Base-by-base conservation (phyloP, 2,113 vertebrate genomes). In the Noctilio leporinus region DNA sequence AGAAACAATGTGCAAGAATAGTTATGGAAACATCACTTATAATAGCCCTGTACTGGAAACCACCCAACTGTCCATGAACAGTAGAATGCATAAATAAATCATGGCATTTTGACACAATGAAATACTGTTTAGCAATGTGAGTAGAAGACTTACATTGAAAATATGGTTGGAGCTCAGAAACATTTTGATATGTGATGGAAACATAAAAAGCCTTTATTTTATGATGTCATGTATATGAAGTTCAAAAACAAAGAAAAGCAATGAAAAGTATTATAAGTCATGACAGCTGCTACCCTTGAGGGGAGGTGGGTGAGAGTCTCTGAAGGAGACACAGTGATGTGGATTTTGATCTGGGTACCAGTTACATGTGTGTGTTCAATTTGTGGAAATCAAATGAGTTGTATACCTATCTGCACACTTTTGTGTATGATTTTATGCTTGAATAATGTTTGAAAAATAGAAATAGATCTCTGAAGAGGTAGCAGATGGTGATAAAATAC, bases 21-120 rank as follows among this genome's bases (percentile, higher is more conserved):
- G 70, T 92, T 90, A 89, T 47, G 51, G 70, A 90, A 84, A 84
- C 7, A 30, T 28, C 80, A 9, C 91, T 89, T 70, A 76, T 86
- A 73, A 78, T 24, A 75, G 35, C 3, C 30, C 26, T 51, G 3
- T 49, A 19, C 70, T 73, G 69, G 51, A 70, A 86, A 86, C 33
- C 9, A 90, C 35, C 55, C 75, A 86, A 81, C 59, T 51, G 47
- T 35, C 49, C 40, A 45, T 26, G 38, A 86, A 77, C 16, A 47
- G 70, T 81, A 35, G 59, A 75, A 94, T 38, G 10, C 38, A 70
- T 69, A 69, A 84, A 81, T 55, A 85, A 24, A 85, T 57, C 28
- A 35, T 24, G 51, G 12, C 8, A 40, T 73, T 80, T 96, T 87
- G 78, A 70, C 22, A 16, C 19, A 67, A 22, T 47, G 51, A 96